These are phyloP conservation scores for Etia nguti DNA, from an alignment of 2,113 vertebrate genomes.

Conservation along the genomic window DNA sequence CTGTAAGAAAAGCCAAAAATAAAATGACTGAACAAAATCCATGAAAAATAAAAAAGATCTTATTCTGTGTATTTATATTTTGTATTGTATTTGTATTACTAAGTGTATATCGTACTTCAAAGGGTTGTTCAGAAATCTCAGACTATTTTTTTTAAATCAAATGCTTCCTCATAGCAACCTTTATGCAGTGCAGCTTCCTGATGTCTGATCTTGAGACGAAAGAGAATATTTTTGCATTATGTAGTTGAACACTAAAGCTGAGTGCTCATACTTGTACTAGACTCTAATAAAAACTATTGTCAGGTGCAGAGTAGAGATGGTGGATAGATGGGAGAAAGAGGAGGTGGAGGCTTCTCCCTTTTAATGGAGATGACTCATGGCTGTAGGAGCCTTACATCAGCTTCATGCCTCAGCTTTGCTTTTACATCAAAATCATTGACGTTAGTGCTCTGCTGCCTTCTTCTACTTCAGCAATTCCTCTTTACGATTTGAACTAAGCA, in stretches of 20 bases:
- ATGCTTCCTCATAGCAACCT: neutral
- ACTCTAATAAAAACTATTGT: neutral
- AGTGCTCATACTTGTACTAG: neutral
- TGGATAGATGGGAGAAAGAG: neutral
- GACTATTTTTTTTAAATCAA: neutral
- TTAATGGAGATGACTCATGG: constrained; percentile 43
- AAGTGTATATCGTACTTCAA: neutral
- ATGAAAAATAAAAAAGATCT: neutral
- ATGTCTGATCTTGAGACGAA: neutral
- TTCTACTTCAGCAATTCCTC: neutral
- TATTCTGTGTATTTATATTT: neutral
- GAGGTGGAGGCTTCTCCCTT: neutral
- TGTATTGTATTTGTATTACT: neutral
- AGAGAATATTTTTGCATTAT: neutral
- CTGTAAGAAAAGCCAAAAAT: neutral
- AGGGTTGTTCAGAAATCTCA: neutral
- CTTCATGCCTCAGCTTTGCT: neutral
- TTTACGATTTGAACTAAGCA: neutral
- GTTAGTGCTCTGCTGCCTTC: neutral
- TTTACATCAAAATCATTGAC: neutral
- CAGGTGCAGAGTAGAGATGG: neutral
- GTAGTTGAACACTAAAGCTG: neutral
- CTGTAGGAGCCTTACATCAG: constrained; percentile 21
- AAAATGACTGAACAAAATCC: neutral
- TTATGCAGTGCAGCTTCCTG: neutral